These are phyloP conservation scores for Coregonus clupeaformis DNA, from an alignment of 2,113 vertebrate genomes.

Conservation along the genomic window DNA sequence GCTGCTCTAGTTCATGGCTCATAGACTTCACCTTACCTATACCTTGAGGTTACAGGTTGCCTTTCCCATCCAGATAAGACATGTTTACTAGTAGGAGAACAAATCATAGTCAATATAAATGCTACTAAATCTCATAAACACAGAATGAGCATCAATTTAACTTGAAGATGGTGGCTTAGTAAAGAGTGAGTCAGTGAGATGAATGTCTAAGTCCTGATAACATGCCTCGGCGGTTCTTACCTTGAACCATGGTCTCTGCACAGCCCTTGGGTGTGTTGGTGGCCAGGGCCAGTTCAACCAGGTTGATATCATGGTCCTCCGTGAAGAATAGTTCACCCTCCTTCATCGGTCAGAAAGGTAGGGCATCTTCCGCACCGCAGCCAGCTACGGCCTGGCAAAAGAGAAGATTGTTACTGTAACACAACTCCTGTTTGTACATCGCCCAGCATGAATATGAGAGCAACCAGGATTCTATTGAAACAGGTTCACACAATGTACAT, in stretches of 20 bases:
- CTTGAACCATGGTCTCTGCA: too few species aligned
- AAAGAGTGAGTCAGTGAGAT: not conserved
- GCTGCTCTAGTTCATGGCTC: conserved; percentile 89
- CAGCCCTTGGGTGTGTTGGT: conserved; percentile 90
- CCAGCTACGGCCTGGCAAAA: conserved; percentile 79
- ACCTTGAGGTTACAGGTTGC: conserved; percentile 87
- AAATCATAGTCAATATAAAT: conserved; percentile 1
- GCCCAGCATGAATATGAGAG: not conserved
- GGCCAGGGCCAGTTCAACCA: conserved; percentile 87
- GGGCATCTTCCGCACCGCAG: conserved; percentile 79
- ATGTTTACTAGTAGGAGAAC: conserved; percentile 77
- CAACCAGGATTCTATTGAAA: not conserved
- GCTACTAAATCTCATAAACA: not conserved
- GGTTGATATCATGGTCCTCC: conserved; percentile 87
- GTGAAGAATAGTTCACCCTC: conserved; percentile 87
- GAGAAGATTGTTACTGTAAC: not conserved
- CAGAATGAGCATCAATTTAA: too few species aligned
- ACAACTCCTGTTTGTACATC: too few species aligned
- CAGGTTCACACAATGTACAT: not conserved
- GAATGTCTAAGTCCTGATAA: not conserved
- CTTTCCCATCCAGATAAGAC: conserved; percentile 89
- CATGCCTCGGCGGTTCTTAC: conserved; percentile 83
- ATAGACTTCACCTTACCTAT: conserved; percentile 88
- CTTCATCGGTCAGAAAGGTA: conserved; percentile 79
- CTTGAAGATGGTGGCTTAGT: too few species aligned